These are phyloP conservation scores for Lampris megalopsis DNA, from an alignment of 2,113 vertebrate genomes.

Conservation along the genomic window DNA sequence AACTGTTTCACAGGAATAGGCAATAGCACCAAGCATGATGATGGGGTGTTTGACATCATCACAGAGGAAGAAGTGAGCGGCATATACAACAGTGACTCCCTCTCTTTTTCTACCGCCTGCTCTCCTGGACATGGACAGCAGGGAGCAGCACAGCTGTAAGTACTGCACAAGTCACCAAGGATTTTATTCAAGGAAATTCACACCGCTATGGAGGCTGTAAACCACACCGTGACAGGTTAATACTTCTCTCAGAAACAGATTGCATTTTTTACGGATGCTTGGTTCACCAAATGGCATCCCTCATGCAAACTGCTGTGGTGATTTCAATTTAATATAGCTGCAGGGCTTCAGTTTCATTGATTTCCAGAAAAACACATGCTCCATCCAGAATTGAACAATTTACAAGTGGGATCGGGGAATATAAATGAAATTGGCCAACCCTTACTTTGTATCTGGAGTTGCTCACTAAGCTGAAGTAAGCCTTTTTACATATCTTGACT, in stretches of 20 bases:
- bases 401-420: too few relatives aligned
- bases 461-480: too few relatives aligned
- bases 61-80: slow-evolving; percentile 93
- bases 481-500: too few relatives aligned
- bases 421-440: too few relatives aligned
- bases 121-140: slow-evolving; percentile 77
- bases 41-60: slow-evolving; percentile 93
- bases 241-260: neutral
- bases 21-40: slow-evolving; percentile 80
- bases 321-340: neutral
- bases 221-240: neutral
- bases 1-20: slow-evolving; percentile 59
- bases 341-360: too few relatives aligned
- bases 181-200: neutral
- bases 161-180: slow-evolving; percentile 49
- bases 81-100: slow-evolving; percentile 83
- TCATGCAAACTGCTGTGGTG: neutral
- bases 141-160: slow-evolving; percentile 86
- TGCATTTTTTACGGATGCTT: neutral
- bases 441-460: too few relatives aligned
- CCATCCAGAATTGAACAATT: too few relatives aligned
- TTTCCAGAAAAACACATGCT: too few relatives aligned
- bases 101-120: slow-evolving; percentile 80
- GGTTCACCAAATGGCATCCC: neutral
- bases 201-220: neutral